phyloP scores from a whole-genome alignment of 2,113 vertebrate species.

The Alces alces region DNA sequence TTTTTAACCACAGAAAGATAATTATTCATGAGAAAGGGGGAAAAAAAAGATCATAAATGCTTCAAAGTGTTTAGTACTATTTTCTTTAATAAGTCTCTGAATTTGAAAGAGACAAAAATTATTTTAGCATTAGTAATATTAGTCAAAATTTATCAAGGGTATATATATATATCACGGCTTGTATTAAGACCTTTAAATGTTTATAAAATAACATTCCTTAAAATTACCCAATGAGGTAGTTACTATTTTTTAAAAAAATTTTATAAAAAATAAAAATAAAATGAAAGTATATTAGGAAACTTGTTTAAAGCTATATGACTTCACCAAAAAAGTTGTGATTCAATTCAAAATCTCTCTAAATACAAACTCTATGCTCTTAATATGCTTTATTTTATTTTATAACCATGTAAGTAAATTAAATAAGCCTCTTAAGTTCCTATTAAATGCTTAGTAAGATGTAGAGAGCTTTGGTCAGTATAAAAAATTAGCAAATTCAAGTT shows the following conservation, averaged over 20 bases:
- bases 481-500: background rate
- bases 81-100: background rate
- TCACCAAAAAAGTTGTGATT: background rate
- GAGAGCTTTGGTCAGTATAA: background rate
- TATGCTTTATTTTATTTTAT: background rate
- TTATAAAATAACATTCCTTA: background rate
- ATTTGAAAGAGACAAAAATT: background rate
- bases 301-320: background rate
- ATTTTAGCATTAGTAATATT: background rate
- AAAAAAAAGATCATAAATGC: background rate
- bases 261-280: background rate
- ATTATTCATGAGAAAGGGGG: background rate
- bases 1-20: background rate
- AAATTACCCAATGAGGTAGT: background rate
- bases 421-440: conserved; percentile 12
- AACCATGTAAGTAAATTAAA: background rate
- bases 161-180: background rate
- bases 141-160: background rate
- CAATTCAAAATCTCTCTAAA: background rate
- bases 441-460: background rate
- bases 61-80: background rate
- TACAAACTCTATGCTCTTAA: background rate
- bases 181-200: background rate
- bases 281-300: background rate
- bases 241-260: background rate